Conservation (phyloP, 2,113 vertebrate species). For the Syngnathus typhle region DNA sequence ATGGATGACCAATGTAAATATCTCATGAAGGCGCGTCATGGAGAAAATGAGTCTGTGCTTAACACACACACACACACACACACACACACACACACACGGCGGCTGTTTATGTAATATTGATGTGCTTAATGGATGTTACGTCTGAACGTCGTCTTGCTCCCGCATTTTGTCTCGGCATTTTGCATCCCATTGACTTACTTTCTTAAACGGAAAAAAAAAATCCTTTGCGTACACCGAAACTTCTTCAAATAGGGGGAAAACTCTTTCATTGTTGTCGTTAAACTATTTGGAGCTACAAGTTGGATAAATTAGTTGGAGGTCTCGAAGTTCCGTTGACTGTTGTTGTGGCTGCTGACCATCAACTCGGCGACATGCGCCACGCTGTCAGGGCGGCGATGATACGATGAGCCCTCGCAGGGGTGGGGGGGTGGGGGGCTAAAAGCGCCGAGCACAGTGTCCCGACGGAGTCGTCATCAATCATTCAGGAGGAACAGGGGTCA, state of each 20-base stretch:
- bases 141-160: slow-evolving; percentile 34
- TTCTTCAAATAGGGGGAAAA: background rate
- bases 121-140: slow-evolving; percentile 56
- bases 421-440: slow-evolving; percentile 76
- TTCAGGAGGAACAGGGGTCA: slow-evolving; percentile 85
- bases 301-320: too few species aligned
- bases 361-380: background rate
- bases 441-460: slow-evolving; percentile 72
- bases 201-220: background rate
- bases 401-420: slow-evolving; percentile 67
- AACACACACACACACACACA: slow-evolving; percentile 1
- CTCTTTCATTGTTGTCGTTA: too few species aligned
- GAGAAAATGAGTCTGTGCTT: slow-evolving; percentile 65
- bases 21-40: slow-evolving; percentile 67
- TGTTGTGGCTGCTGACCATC: too few species aligned
- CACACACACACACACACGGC: slow-evolving; percentile 19
- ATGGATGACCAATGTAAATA: slow-evolving; percentile 71
- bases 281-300: background rate
- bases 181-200: background rate
- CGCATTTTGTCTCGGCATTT: slow-evolving; percentile 17
- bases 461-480: slow-evolving; percentile 78
- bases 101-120: slow-evolving; percentile 54
- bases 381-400: slow-evolving; percentile 55
- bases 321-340: too few species aligned
- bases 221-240: background rate